Base-by-base conservation (phyloP, 2,888 invertebrate genomes). In the Phlogophora meticulosa region DNA sequence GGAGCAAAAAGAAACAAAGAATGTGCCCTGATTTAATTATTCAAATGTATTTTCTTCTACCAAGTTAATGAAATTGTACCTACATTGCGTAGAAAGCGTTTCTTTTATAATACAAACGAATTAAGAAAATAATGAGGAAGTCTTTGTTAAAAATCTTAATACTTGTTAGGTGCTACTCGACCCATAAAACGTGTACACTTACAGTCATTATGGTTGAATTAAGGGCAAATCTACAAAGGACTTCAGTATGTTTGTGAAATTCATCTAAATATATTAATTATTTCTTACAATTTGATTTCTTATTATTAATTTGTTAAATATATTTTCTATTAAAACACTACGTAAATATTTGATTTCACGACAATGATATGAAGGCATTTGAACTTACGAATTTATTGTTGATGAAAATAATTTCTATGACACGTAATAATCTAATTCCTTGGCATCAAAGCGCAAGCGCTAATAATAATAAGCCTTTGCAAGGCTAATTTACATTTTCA, bases 351-450 rank as follows among this genome's bases (percentile, higher is more conserved):
- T 45, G 36, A 45, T 80, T 70, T 64, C 48, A 68, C 67, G 40
- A 68, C 22, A 72, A 51, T 68, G 82, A 82, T 79, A 80, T 80
- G 80, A 78, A 68, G 34, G 28, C 32, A 40, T 72, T 76, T 76
- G 62, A 76, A 81, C 64, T 63, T 67, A 63, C 24, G 36, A 57
- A 40, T 36, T 28, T 66, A 67, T 22, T 28, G 15, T 66, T 73
- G 67, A 32, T 51, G 48, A 36, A 53, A 53, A 45, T 68, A 57
- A 56, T 68, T 64, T 49, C 61, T 73, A 77, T 67, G 48, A 72
- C 55, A 76, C n/a, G 2, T 56, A 70, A 59, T 69, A 46, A 42
- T 63, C 45, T 68, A 56, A 66, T 49, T 63, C 49, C 61, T 81
- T 80, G 61, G 78, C 76, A 60, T 70, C 17, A 36, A 64, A 80